Conservation (phyloP, 2,888 invertebrate species). For the Chaetogeoica ovagalla region DNA sequence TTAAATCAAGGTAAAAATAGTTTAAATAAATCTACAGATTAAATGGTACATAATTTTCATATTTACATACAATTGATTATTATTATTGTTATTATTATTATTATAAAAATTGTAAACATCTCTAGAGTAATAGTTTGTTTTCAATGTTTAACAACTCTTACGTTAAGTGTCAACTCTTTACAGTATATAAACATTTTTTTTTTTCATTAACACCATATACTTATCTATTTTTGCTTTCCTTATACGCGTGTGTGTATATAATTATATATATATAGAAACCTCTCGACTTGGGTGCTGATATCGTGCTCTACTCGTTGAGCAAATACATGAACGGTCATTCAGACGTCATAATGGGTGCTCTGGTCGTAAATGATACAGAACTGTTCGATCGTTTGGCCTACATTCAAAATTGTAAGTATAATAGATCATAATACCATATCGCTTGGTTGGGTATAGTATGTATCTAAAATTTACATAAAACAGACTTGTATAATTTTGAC, state of each 20-base stretch:
- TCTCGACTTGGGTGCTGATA: conserved; percentile 85
- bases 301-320: conserved; percentile 88
- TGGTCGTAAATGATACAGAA: conserved; percentile 73
- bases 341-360: conserved; percentile 95
- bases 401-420: conserved; percentile 74
- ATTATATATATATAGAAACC: conserved; percentile 68
- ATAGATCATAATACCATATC: no score
- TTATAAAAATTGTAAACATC: background rate
- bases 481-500: no score
- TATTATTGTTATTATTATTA: no score
- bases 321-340: conserved; percentile 99
- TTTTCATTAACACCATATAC: no score
- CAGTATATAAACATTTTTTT: no score
- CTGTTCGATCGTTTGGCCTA: conserved; percentile 75
- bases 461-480: no score
- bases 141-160: background rate
- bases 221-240: no score
- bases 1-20: background rate
- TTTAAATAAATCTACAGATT: no score
- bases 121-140: background rate
- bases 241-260: background rate
- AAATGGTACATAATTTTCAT: no score
- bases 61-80: no score
- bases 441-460: no score
- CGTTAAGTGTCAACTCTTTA: background rate